Conservation (phyloP, 2,113 vertebrate species). For the Anarhynchus alexandrinus region DNA sequence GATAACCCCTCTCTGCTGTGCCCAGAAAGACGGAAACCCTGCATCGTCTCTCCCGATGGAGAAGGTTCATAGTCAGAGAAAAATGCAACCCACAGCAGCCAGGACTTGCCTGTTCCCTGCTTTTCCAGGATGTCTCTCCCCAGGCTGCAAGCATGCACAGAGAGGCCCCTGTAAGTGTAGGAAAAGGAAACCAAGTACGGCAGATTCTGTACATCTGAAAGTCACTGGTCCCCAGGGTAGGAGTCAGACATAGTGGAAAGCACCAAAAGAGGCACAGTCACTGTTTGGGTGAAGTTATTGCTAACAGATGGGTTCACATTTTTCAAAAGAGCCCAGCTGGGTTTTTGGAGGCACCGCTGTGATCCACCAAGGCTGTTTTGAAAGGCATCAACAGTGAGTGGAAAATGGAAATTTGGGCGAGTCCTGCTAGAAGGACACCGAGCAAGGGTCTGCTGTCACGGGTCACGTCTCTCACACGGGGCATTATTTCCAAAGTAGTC, state of each 20-base stretch:
- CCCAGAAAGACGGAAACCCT: background rate
- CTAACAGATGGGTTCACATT: background rate
- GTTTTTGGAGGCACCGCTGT: background rate
- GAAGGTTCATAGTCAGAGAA: background rate
- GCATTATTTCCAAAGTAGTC: background rate
- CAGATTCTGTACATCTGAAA: background rate
- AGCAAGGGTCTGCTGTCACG: background rate
- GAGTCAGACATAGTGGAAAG: background rate
- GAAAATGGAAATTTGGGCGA: background rate
- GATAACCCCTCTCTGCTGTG: background rate
- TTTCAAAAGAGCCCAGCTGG: background rate
- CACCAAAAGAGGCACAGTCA: background rate
- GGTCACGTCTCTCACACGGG: background rate
- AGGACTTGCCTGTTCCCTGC: background rate
- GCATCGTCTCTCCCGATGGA: rapidly evolving
- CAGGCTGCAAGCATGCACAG: background rate
- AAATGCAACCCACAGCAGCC: background rate
- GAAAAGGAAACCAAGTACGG: background rate
- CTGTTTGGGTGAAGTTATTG: background rate
- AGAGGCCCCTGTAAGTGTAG: background rate
- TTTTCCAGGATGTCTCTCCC: background rate
- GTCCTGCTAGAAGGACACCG: rapidly evolving
- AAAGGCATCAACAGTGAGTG: background rate
- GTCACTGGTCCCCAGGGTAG: rapidly evolving
- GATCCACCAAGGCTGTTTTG: background rate